These are phyloP conservation scores for Globodera rostochiensis DNA, from an alignment of 1,140 invertebrate species.

Conservation along the genomic window DNA sequence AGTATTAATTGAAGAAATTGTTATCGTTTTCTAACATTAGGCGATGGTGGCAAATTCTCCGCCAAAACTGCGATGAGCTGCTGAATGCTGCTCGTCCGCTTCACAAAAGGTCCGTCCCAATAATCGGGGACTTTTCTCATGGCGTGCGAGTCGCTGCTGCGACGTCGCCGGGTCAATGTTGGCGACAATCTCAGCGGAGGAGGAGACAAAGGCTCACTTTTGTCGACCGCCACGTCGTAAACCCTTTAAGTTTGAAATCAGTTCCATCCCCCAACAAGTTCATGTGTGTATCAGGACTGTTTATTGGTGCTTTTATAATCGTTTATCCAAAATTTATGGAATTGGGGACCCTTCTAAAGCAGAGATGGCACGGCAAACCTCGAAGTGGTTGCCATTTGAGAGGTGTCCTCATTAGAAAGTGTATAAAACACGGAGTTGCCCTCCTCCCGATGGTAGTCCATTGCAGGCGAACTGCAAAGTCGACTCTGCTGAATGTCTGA, in stretches of 20 bases:
- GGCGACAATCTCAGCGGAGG: background rate
- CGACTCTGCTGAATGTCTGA: background rate
- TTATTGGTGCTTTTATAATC: too few relatives aligned
- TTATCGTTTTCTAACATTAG: background rate
- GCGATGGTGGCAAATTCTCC: background rate
- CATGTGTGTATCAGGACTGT: too few relatives aligned
- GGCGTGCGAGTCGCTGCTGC: background rate
- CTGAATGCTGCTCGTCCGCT: slow-evolving; percentile 2
- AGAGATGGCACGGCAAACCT: background rate
- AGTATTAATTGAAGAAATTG: too few relatives aligned
- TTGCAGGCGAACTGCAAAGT: too few relatives aligned
- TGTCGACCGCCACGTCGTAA: background rate
- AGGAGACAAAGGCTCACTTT: background rate
- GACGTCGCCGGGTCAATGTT: background rate
- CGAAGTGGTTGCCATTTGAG: slow-evolving; percentile 17
- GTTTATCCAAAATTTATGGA: too few relatives aligned
- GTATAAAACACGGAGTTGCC: slow-evolving; percentile 26
- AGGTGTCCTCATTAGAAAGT: background rate
- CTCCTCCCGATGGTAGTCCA: slow-evolving; percentile 10
- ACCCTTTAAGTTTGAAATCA: background rate
- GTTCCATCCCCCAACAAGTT: too few relatives aligned
- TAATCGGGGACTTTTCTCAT: background rate
- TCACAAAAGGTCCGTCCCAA: background rate
- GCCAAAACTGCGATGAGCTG: background rate
- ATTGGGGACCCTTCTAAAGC: too few relatives aligned